Evolutionary conservation across 2,888 invertebrate species (phyloP), one percentile per base, ranked within the genome.

Genomic region (Melanophora roralis): DNA sequence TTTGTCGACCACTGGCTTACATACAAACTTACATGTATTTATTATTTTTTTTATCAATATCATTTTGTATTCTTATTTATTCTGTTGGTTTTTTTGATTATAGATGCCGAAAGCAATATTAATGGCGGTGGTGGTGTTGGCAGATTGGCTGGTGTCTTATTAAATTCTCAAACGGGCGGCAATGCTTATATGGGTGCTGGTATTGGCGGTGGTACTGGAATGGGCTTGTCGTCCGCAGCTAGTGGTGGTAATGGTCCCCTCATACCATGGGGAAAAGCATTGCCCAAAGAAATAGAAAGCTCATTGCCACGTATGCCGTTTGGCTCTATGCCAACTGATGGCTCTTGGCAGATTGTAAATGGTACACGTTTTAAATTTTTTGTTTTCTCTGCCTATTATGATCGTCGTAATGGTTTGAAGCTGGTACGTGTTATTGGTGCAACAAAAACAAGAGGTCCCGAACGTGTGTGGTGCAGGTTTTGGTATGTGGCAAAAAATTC

Each of bases 341-440:
- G 95, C 40, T 92, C 93, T 79, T 96, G 96, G 96, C 94, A 96
- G 88, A 87, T 90, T 85, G 90, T 90, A 84, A 90, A 90, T 83
- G 90, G 90, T 51, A 90, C 90, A 82, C 87, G 96, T 88, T 95
- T 93, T 89, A 96, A 95, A 89, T 97, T 97, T 91, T 96, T 94
- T 91, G 96, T 97, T 64, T 97, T 96, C 88, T 97, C 97, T 9
- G 97, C 97, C 60, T 97, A 94, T 88, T 95, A 94, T 87, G 97
- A 97, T 90, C 92, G 93, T 60, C 92, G 96, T 83, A 91, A 92
- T 84, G 92, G 92, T 55, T 85, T 87, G 5, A 92, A 94, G 71
- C 90, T 93, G 81, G 92, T 97, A 59, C 92, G 97, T 51, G 92
- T 97, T 74, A 94, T 97, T 83, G 97, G 96, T 11, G 97, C 97